These are phyloP conservation scores for Sinella curviseta DNA, from an alignment of 1,140 invertebrate genomes.

Conservation along the genomic window DNA sequence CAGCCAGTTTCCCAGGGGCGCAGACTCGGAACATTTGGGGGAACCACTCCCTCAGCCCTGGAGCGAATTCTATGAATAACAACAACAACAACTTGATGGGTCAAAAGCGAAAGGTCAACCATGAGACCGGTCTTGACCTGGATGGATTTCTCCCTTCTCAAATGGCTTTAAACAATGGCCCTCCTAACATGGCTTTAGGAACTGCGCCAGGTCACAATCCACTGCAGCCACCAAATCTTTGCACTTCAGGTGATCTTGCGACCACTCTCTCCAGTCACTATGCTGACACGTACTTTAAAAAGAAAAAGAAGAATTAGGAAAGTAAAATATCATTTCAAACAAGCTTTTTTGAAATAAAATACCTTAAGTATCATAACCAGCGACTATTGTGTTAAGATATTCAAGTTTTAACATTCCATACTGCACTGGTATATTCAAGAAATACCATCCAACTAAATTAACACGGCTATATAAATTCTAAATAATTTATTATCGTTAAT, in stretches of 20 bases:
- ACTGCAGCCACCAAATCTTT: constrained; percentile 55
- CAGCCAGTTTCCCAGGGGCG: constrained; percentile 32
- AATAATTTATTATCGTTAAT: too few species aligned
- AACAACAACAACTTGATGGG: constrained; percentile 54
- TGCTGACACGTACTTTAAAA: constrained; percentile 60
- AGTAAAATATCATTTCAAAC: background rate
- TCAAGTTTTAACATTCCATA: background rate
- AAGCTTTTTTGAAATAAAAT: background rate
- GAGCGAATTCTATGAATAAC: constrained; percentile 36
- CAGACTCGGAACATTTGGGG: constrained; percentile 48
- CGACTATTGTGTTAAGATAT: background rate
- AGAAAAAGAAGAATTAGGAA: constrained; percentile 55
- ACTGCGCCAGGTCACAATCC: constrained; percentile 60
- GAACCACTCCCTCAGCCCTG: constrained; percentile 43
- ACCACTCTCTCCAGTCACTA: constrained; percentile 64
- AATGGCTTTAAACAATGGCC: background rate
- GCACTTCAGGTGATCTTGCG: constrained; percentile 58
- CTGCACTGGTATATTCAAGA: background rate
- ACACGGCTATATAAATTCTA: too few species aligned
- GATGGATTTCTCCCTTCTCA: constrained; percentile 38
- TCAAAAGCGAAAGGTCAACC: constrained; percentile 59
- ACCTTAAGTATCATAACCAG: background rate
- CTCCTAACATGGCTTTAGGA: background rate
- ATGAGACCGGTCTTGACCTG: constrained; percentile 44
- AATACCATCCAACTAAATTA: background rate